Evolutionary conservation across 1,140 invertebrate species (phyloP).

Genomic region (Nilaparvata lugens): DNA sequence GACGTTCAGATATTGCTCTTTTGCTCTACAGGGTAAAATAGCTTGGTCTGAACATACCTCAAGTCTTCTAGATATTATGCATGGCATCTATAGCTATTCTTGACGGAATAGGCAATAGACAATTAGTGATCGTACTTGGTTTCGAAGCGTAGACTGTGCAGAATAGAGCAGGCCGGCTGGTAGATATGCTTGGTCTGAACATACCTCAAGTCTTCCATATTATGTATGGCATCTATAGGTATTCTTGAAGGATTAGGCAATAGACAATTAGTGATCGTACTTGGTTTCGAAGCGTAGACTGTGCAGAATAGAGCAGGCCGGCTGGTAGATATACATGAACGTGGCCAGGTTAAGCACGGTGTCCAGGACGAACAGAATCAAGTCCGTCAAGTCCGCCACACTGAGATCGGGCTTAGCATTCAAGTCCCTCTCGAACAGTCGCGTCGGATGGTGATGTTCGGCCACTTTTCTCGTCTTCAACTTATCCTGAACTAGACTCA

Average conservation of each 20-base stretch:
- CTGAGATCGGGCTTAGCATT: slow-evolving; percentile 32
- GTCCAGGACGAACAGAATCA: slow-evolving; percentile 62
- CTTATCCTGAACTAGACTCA: slow-evolving; percentile 38
- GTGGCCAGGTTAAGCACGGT: slow-evolving; percentile 52
- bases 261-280: not conserved
- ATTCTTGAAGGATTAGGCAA: not conserved
- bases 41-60: no score
- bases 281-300: not conserved
- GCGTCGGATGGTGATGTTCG: slow-evolving; percentile 38
- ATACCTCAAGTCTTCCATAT: not conserved
- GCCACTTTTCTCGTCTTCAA: slow-evolving; percentile 37
- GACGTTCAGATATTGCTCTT: no score
- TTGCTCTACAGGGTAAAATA: no score
- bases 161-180: slow-evolving; percentile 31
- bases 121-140: not conserved
- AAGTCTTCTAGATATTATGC: not conserved
- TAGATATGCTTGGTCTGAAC: no score
- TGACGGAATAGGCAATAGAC: not conserved
- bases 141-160: not conserved
- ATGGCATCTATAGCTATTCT: not conserved
- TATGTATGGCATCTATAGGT: not conserved
- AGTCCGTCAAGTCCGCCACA: slow-evolving; percentile 46
- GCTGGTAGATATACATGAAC: slow-evolving; percentile 52
- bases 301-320: slow-evolving; percentile 26
- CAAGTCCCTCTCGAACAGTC: slow-evolving; percentile 34